These are phyloP conservation scores for Grallaria varia DNA, from an alignment of 2,113 vertebrate species.

Conservation along the genomic window DNA sequence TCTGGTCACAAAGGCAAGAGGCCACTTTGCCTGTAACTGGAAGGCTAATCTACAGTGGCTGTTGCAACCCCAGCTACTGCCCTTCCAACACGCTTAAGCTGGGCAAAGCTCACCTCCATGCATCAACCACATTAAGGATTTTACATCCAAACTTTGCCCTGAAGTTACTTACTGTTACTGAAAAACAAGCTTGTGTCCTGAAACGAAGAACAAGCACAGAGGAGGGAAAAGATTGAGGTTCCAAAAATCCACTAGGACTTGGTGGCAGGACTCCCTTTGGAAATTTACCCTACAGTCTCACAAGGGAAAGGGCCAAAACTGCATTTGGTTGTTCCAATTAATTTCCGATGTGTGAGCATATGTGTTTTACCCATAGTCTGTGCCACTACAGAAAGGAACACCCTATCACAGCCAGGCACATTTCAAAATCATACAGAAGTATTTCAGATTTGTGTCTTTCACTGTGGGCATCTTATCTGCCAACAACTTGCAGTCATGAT, in stretches of 20 bases:
- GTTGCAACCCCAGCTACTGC: not conserved
- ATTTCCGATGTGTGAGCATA: not conserved
- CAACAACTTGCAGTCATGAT: not conserved
- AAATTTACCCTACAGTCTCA: not conserved
- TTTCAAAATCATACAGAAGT: not conserved
- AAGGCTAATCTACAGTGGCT: not conserved
- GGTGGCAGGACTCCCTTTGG: not conserved
- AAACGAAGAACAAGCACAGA: rapidly evolving
- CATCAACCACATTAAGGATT: not conserved
- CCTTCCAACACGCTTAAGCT: not conserved
- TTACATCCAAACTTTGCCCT: not conserved
- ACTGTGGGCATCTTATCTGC: not conserved
- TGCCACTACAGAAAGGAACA: not conserved
- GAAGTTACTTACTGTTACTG: not conserved
- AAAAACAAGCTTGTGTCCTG: not conserved
- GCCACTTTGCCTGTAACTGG: not conserved
- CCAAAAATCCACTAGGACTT: not conserved
- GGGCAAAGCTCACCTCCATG: not conserved
- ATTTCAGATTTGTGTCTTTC: not conserved
- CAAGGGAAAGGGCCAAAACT: not conserved
- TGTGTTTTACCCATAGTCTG: not conserved
- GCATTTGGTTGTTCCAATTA: not conserved
- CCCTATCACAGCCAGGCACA: not conserved
- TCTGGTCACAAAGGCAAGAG: not conserved
- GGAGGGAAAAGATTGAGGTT: not conserved